Percentiles rank a stretch among this genome's conserved stretches.
Evolutionary conservation across 1,140 invertebrate genomes (phyloP).

Genomic region (Halesus radiatus): DNA sequence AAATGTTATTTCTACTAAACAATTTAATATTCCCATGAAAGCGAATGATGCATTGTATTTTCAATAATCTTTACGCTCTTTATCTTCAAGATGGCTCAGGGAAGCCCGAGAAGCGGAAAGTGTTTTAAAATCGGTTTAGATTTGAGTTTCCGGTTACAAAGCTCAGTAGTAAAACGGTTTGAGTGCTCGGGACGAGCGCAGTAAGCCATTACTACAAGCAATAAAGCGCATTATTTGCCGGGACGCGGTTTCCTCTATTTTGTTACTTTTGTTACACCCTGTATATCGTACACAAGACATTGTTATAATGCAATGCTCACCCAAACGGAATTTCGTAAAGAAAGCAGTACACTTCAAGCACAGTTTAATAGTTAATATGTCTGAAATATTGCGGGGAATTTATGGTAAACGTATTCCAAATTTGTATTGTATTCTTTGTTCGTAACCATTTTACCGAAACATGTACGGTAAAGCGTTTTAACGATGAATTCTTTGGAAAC

Average conservation of each 20-base stretch:
- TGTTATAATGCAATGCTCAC: conserved; percentile 40
- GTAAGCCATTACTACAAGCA: conserved; percentile 53
- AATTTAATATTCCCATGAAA: no score
- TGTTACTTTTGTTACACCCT: conserved; percentile 37
- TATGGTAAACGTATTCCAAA: no score
- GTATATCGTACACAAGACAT: conserved; percentile 37
- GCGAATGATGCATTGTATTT: no score
- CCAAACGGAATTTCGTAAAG: neutral
- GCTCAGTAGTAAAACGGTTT: conserved; percentile 31
- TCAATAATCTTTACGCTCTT: no score
- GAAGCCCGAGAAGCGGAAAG: neutral
- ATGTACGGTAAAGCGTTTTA: no score
- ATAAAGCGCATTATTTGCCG: conserved; percentile 56
- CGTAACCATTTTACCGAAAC: no score
- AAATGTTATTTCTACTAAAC: no score
- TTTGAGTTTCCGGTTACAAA: conserved; percentile 23
- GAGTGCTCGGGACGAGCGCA: conserved; percentile 29
- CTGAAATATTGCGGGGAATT: no score
- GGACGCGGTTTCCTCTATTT: conserved; percentile 39
- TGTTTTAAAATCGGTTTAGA: conserved; percentile 20
- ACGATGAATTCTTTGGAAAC: no score
- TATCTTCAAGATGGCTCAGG: neutral
- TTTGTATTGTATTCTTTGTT: no score
- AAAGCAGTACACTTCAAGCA: no score
- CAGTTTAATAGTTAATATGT: no score